Evolutionary conservation across 2,888 invertebrate genomes (phyloP).

Genomic region (Melolontha melolontha): DNA sequence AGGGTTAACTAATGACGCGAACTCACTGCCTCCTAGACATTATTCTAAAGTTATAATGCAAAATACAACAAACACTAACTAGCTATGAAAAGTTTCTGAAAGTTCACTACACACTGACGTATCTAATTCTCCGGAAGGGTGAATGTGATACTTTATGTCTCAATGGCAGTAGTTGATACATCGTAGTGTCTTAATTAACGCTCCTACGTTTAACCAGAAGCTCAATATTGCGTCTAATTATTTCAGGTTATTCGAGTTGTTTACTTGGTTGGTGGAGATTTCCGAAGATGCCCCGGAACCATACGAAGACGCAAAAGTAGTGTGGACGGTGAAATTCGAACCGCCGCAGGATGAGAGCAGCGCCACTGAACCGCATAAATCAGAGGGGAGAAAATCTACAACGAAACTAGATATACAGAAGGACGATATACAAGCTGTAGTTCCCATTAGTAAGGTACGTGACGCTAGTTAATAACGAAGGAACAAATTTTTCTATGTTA

Average conservation of each 20-base stretch:
- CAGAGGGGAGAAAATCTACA: slow-evolving; percentile 75
- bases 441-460: slow-evolving; percentile 91
- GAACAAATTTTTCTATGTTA: not conserved
- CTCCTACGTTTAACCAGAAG: not conserved
- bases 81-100: too few species aligned
- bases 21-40: too few species aligned
- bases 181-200: slow-evolving; percentile 40
- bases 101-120: too few species aligned
- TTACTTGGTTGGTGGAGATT: slow-evolving; percentile 93
- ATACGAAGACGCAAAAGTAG: slow-evolving; percentile 86
- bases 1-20: too few species aligned
- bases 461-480: not conserved
- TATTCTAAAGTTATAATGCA: too few species aligned
- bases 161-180: not conserved
- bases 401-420: slow-evolving; percentile 91
- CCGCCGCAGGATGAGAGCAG: slow-evolving; percentile 67
- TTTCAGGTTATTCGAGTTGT: slow-evolving; percentile 80
- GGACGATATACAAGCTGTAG: slow-evolving; percentile 92
- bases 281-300: slow-evolving; percentile 81
- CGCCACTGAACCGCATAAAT: slow-evolving; percentile 55
- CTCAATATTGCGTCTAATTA: slow-evolving; percentile 40
- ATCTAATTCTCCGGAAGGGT: too few species aligned
- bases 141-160: too few species aligned
- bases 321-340: slow-evolving; percentile 86
- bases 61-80: too few species aligned